Evolutionary conservation across 53 echinoderm and acorn worm species (phyloP), one percentile per base, ranked within the genome.

Genomic region (Henricia sp.): DNA sequence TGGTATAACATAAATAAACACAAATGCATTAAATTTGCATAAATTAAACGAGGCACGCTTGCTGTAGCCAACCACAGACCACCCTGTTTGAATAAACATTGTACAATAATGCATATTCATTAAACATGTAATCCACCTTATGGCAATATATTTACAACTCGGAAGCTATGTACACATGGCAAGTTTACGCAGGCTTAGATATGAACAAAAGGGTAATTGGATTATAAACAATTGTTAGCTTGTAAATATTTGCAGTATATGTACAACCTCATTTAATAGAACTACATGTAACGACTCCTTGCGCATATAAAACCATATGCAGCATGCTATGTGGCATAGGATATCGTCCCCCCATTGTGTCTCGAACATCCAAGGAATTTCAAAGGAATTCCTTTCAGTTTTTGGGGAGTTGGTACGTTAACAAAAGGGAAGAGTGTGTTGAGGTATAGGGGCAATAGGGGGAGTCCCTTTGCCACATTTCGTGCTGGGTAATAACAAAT

Each of bases 21-120:
- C 11, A 80, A 80, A 80, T 48, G 80, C 80, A 80, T 78, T 50
- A 70, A 41, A 30, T 80, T 80, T 80, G 80, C 80, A 80, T 80
- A 80, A 63, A 80, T 63, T 46, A 80, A 64, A 36, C 20, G 30
- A 80, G 80, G 80, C 65, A 80, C 65, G 80, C 80, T 80, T 80
- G 80, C 80, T 63, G 80, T 63, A 56, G 54, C 62, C 62, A 77
- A 77, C 28, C 77, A 63, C 41, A 64, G 64, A 80, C 80, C 80
- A 80, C 80, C 80, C 80, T 80, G 80, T 80, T 52, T 80, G 80
- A 39, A 80, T 80, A 80, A 32, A 59, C 40, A 20, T 29, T 73
- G 58, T 58, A 41, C 40, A 56, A n/a, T 40, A 80, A 80, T 80
- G 80, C 80, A 64, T 80, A 39, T 55, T 54, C 32, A 68, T 68